Evolutionary conservation across 2,888 invertebrate genomes (phyloP), one percentile per base, ranked within the genome.

Genomic region (Dasypolia templi): DNA sequence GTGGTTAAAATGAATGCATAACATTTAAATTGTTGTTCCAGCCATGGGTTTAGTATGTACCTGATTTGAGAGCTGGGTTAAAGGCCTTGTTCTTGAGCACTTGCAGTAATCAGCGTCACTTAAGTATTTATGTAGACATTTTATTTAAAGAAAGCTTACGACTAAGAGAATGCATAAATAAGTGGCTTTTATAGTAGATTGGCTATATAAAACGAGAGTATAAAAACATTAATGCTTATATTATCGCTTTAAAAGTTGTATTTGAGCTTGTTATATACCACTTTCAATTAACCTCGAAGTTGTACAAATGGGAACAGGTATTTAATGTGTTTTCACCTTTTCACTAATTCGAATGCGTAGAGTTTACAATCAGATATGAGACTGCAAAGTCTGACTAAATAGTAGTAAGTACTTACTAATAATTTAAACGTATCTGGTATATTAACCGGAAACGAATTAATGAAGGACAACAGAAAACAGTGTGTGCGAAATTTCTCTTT

Each of bases 211-310:
- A 72, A 80, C 63, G 42, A 56, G 75, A 69, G 83, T 73, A 75
- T 77, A 79, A 87, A 84, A 78, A 80, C 75, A 81, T 87, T 87
- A 83, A 88, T 73, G 62, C 70, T 39, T 44, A 68, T 85, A 90
- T 89, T 86, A 88, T 77, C 51, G 67, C 62, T 69, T 59, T n/a
- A 74, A 64, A 79, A 75, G 77, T 77, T 73, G 66, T 83, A 81
- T 84, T 82, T 81, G 71, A 73, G 49, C 58, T 32, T 74, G 70
- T 85, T 78, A 86, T 84, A 82, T n/a, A 29, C 19, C 76, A 65
- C 75, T 86, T 88, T 84, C 79, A 84, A 90, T 88, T 88, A 86
- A 84, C 70, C 69, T 75, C 51, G 19, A 61, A 73, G 64, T 59
- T 77, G 58, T 83, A 64, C 74, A 82, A 86, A 82, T 68, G 58